A percentile compares a stretch with the other conserved stretches of the same genome.
Evolutionary conservation across 2,113 vertebrate genomes (phyloP).

Genomic region (Limanda limanda): DNA sequence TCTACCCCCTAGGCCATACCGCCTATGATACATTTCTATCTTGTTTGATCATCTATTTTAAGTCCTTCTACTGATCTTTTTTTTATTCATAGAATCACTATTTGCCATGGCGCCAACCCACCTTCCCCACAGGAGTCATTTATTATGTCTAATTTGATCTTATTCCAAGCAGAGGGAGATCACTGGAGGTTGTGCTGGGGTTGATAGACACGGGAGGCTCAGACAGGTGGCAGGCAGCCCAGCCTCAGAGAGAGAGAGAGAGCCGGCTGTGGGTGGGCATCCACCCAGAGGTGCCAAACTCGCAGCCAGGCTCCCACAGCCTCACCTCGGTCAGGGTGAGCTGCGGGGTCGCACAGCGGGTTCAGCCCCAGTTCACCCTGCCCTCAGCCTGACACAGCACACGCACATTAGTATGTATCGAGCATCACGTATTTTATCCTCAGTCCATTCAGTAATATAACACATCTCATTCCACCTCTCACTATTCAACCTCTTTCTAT

Average conservation of each 20-base stretch:
- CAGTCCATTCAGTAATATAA: neutral
- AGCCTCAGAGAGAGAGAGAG: conserved; percentile 35
- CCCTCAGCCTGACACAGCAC: conserved; percentile 42
- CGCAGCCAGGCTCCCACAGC: conserved; percentile 71
- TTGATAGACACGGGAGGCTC: conserved; percentile 40
- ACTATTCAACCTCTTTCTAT: neutral
- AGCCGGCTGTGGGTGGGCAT: conserved; percentile 68
- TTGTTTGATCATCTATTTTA: neutral
- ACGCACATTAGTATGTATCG: neutral
- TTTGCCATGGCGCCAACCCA: neutral
- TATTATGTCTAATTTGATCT: conserved; percentile 12
- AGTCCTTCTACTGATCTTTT: neutral
- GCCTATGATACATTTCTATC: neutral
- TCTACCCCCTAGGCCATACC: no score
- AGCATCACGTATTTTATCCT: neutral
- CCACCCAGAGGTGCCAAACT: conserved; percentile 77
- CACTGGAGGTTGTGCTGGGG: conserved; percentile 45
- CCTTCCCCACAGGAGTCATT: neutral
- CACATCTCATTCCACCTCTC: neutral
- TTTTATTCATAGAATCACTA: neutral
- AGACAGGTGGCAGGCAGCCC: conserved; percentile 76
- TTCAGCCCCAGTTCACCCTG: conserved; percentile 69
- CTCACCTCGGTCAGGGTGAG: conserved; percentile 62
- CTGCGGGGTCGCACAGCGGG: conserved; percentile 48
- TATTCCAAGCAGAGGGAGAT: conserved; percentile 13